These are phyloP conservation scores for Pandemis cinnamomeana DNA, from an alignment of 2,888 invertebrate genomes.

Conservation along the genomic window DNA sequence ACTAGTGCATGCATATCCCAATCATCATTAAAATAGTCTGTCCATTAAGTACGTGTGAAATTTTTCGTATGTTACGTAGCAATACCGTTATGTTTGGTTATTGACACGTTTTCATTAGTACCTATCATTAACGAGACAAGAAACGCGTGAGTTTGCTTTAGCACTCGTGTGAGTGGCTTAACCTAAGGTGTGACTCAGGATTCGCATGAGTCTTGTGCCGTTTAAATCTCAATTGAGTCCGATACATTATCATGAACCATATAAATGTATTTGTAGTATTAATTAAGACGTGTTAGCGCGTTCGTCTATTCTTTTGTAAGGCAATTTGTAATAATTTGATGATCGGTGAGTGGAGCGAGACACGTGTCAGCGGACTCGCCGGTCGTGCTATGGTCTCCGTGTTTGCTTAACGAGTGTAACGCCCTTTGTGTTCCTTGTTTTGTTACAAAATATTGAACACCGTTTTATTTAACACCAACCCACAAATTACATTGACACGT, in stretches of 20 bases:
- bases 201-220: slow-evolving; percentile 44
- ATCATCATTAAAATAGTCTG: slow-evolving; percentile 40
- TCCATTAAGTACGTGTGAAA: slow-evolving; percentile 64
- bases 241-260: slow-evolving; percentile 45
- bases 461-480: slow-evolving; percentile 82
- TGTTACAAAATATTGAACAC: slow-evolving; percentile 84
- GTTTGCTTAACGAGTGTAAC: slow-evolving; percentile 79
- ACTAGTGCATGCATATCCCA: slow-evolving; percentile 30
- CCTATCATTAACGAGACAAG: slow-evolving; percentile 56
- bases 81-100: slow-evolving; percentile 61
- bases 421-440: slow-evolving; percentile 83
- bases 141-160: slow-evolving; percentile 47
- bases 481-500: slow-evolving; percentile 80
- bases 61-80: slow-evolving; percentile 56
- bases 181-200: slow-evolving; percentile 46
- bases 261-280: slow-evolving; percentile 45
- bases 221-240: slow-evolving; percentile 35
- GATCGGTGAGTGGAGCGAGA: slow-evolving; percentile 59
- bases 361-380: slow-evolving; percentile 60
- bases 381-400: slow-evolving; percentile 57
- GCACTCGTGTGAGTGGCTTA: slow-evolving; percentile 45
- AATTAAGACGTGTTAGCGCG: slow-evolving; percentile 45
- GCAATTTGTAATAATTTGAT: slow-evolving; percentile 74
- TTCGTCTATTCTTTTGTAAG: slow-evolving; percentile 55
- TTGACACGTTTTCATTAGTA: slow-evolving; percentile 59